Percentiles rank a stretch among this genome's conserved stretches.
Evolutionary conservation across 53 echinoderm and acorn worm genomes (phyloP).

Genomic region (Crossaster papposus): DNA sequence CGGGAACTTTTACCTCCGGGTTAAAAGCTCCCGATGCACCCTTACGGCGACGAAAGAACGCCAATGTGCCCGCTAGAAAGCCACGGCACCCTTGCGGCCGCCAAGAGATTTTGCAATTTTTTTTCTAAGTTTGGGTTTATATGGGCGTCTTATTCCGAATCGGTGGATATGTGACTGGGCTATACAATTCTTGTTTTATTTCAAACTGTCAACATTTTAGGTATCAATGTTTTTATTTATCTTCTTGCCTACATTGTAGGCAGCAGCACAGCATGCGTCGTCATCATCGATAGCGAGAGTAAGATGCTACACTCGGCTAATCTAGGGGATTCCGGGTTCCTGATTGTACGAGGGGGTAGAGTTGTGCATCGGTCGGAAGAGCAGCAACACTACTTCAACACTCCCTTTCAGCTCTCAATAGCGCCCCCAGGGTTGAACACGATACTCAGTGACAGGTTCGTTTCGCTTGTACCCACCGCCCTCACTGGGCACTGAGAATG

Average conservation of each 20-base stretch:
- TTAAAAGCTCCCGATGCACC: too few species aligned
- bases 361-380: slow-evolving; percentile 90
- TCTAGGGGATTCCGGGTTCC: slow-evolving; percentile 95
- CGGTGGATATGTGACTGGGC: too few species aligned
- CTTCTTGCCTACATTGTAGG: slow-evolving; percentile 54
- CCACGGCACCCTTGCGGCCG: too few species aligned
- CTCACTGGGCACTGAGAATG: too few species aligned
- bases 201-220: neutral
- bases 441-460: slow-evolving; percentile 93
- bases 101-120: too few species aligned
- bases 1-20: too few species aligned
- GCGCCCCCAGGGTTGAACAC: slow-evolving; percentile 88
- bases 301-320: slow-evolving; percentile 89
- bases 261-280: slow-evolving; percentile 95
- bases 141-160: too few species aligned
- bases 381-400: slow-evolving; percentile 98
- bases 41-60: too few species aligned
- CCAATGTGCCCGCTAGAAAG: too few species aligned
- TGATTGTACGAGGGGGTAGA: slow-evolving; percentile 81
- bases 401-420: slow-evolving; percentile 96
- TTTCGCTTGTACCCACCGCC: too few species aligned
- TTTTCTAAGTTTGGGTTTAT: too few species aligned
- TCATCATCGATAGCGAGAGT: slow-evolving; percentile 91
- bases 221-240: too few species aligned
- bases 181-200: neutral